Percentiles rank a stretch among this genome's conserved stretches.
Evolutionary conservation across 2,113 vertebrate species (phyloP).

Genomic region (Athene noctua): DNA sequence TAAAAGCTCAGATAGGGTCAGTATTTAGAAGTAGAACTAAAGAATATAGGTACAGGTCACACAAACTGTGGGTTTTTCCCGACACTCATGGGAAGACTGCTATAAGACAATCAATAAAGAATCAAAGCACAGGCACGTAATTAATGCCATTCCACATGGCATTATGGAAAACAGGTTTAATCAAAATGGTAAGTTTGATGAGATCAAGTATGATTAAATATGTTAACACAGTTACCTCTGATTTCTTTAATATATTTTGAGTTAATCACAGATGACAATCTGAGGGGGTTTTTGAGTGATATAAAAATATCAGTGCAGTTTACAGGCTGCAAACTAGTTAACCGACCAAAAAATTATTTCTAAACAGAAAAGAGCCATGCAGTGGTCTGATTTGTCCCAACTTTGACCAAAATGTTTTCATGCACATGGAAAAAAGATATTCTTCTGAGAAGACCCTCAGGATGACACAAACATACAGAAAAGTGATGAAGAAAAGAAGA

Average conservation of each 20-base stretch:
- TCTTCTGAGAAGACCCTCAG: neutral
- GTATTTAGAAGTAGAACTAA: neutral
- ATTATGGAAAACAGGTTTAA: conserved; percentile 64
- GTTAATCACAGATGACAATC: conserved; percentile 43
- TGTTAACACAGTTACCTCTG: conserved; percentile 31
- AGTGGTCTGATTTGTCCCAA: neutral
- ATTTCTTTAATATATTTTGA: conserved; percentile 47
- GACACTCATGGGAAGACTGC: neutral
- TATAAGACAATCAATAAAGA: conserved; percentile 36
- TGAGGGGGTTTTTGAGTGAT: neutral
- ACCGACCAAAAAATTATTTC: neutral
- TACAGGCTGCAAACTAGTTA: neutral
- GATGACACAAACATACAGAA: neutral
- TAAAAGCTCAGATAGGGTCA: neutral
- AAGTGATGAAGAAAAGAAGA: neutral
- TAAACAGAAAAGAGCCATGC: neutral
- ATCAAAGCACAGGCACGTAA: neutral
- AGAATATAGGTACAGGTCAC: neutral
- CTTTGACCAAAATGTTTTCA: neutral
- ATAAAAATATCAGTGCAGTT: neutral
- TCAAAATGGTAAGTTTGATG: conserved; percentile 56
- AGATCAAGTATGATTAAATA: conserved; percentile 47
- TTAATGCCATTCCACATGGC: conserved; percentile 27
- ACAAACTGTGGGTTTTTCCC: neutral
- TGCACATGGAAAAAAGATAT: neutral